phyloP scores from a whole-genome alignment of 2,888 invertebrate species.

The Brachypterus glaber region DNA sequence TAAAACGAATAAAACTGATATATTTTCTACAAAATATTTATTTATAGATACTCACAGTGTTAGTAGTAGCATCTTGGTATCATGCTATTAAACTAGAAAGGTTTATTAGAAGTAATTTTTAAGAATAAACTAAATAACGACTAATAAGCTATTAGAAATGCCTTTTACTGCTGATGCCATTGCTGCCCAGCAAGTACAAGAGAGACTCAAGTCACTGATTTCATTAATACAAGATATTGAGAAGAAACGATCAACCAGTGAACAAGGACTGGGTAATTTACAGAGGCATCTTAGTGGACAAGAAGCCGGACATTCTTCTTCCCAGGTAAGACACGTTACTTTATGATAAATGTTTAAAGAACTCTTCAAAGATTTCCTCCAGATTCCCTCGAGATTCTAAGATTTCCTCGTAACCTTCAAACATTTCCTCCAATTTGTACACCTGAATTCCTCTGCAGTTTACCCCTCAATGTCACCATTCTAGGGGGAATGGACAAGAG shows the following conservation, averaged over 20 bases:
- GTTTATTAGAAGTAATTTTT: no score
- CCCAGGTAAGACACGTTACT: no score
- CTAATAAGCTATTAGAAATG: constrained; percentile 43
- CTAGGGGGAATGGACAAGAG: no score
- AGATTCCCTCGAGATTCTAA: no score
- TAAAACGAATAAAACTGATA: constrained; percentile 3
- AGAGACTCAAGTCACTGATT: constrained; percentile 68
- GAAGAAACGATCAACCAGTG: constrained; percentile 67
- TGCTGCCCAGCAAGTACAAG: constrained; percentile 59
- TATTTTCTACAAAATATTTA: constrained; percentile 4
- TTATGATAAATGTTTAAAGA: no score
- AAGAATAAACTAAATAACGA: no score
- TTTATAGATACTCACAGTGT: constrained; percentile 19
- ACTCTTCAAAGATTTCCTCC: no score
- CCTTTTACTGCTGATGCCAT: constrained; percentile 67
- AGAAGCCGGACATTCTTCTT: constrained; percentile 29
- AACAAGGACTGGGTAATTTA: constrained; percentile 70
- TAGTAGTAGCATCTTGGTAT: constrained; percentile 45
- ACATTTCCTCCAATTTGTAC: no score
- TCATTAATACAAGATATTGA: constrained; percentile 73
- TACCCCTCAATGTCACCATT: no score
- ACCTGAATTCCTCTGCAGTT: no score
- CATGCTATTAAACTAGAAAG: constrained; percentile 45
- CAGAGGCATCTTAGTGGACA: no score
- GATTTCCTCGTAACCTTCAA: no score